Base-by-base conservation (phyloP, 2,113 vertebrate genomes). In the Lepus americanus region DNA sequence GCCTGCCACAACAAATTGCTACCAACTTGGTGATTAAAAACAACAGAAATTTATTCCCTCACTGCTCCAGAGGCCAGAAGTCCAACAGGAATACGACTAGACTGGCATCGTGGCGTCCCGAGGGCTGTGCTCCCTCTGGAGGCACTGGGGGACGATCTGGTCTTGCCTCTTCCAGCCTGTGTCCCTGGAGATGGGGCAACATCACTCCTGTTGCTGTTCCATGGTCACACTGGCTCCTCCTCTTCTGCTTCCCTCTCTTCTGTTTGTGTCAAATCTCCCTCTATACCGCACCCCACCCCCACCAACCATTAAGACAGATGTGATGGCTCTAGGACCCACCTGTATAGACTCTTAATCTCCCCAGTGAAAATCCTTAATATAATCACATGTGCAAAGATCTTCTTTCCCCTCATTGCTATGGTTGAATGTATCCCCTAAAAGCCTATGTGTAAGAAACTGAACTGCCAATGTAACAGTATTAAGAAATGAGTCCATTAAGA, bases 141-240 rank as follows among this genome's bases (percentile, higher is more conserved):
- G 55, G 27, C 51, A 61, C 6, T 11, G 20, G 33, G 29, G 9
- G 51, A 63, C 49, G 76, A 4, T 0, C 2, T 5, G 0, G 3
- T 67, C 61, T 10, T 61, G 14, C 1, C 29, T 76, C 59, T 59
- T 51, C 63, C 27, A n/a, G 44, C 39, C 6, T 17, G 36, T 66
- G 36, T 29, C 73, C 39, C 29, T 49, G 72, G 31, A 36, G 23
- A 51, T 61, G 44, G 67, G 44, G 27, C 5, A 27, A 44, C 22
- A 23, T 76, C 10, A 14, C n/a, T 83, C 36, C 16, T 29, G 29
- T n/a, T 61, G 73, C 89, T 82, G 29, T 55, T 64, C 39, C 22
- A 27, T 44, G 49, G 17, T 63, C 63, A 39, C 20, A 11, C 36
- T 3, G 11, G 4, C 20, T 36, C 33, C 29, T 49, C 12, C 49